Evolutionary conservation across 1,140 invertebrate genomes (phyloP), one percentile per base, ranked within the genome.

Genomic region (Pristionchus pacificus): DNA sequence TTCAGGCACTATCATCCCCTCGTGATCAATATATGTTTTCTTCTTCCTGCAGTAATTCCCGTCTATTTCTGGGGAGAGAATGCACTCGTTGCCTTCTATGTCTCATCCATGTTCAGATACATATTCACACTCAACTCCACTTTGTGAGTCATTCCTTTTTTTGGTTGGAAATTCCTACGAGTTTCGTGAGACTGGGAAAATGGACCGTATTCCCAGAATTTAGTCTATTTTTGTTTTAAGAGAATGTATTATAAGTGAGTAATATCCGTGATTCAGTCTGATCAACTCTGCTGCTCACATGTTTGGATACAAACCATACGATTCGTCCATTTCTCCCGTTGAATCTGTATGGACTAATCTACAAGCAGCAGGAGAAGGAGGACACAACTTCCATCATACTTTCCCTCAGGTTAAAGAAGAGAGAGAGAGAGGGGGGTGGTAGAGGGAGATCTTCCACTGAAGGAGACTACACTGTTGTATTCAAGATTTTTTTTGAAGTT

Each of bases 321-420:
- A 49, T 19, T 6, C 19, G 19, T 10, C 6, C 38, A 49, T 49
- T 49, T 49, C 38, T 49, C 38, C 38, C 19, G 38, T 49, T 6
- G 38, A 49, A 49, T 10, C 6, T 49, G 19, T 10, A 49, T 49
- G 38, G 38, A 49, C 38, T 6, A 49, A 19, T 49, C 6, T 19
- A 10, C 78, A 86, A 32, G 86, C 88, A 1, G 78, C 86, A 24
- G 88, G 88, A 1, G 88, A 89, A 86, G 93, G 93, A 2, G 95
- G 91, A 89, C 93, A 96, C 83, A 96, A 96, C 85, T 96, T 93
- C 85, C 93, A 96, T 83, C 93, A 96, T 85, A 90, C 91, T 0
- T 96, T 96, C 86, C 93, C 94, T 0, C 92, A 92, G 38, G 38
- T 49, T 10, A 49, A 19, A 19, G 19, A 19, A n/a, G n/a, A n/a